Conservation (phyloP, 2,113 vertebrate species). For the Alethe castanea region DNA sequence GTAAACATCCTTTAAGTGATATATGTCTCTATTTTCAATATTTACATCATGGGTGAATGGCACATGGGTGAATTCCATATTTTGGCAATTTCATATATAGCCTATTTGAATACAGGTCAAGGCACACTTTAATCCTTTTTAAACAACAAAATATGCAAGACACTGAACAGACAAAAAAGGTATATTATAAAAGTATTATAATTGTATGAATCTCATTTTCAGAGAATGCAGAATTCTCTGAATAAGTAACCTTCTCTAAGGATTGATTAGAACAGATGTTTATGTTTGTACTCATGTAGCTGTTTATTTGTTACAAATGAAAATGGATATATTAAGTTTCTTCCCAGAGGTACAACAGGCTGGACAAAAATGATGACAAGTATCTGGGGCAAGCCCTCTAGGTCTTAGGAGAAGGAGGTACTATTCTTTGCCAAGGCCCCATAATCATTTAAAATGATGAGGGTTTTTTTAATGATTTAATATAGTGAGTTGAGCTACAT, state of each 20-base stretch:
- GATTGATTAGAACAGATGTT: slow-evolving; percentile 56
- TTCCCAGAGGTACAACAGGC: slow-evolving; percentile 27
- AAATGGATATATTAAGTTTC: slow-evolving; percentile 48
- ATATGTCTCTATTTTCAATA: neutral
- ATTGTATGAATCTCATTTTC: neutral
- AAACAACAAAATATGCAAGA: neutral
- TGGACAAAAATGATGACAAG: slow-evolving; percentile 18
- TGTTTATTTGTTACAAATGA: slow-evolving; percentile 55
- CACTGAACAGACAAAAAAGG: neutral
- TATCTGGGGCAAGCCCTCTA: slow-evolving; percentile 40
- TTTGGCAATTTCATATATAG: neutral
- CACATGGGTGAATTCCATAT: neutral
- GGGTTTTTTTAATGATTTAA: slow-evolving; percentile 77
- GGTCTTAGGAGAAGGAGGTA: slow-evolving; percentile 17
- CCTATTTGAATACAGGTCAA: neutral
- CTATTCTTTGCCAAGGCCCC: slow-evolving; percentile 53
- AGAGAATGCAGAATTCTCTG: neutral
- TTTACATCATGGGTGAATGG: neutral
- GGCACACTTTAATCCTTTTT: neutral
- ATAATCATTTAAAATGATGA: slow-evolving; percentile 69
- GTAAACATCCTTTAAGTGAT: neutral
- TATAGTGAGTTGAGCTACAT: slow-evolving; percentile 85
- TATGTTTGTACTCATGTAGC: slow-evolving; percentile 43
- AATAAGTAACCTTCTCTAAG: slow-evolving; percentile 46
- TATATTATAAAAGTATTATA: neutral